Base-by-base conservation (phyloP, 1,140 invertebrate species). In the Plectrocnemia conspersa region DNA sequence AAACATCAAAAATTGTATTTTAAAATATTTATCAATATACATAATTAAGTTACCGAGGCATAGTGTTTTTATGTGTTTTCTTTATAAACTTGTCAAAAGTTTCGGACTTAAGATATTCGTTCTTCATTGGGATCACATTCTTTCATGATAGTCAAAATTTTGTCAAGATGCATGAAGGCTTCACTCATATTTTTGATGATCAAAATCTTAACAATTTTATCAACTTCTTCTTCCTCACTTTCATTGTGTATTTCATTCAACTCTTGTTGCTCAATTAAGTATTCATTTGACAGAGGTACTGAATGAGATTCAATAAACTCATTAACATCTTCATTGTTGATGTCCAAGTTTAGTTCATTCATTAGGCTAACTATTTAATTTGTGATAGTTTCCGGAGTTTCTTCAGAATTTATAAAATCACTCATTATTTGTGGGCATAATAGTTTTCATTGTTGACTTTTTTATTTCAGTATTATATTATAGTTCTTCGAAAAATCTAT, bases 301-400 rank as follows among this genome's bases (percentile, higher is more conserved):
- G 16, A 42, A 13, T 42, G 40, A 42, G 40, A 10, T 42, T 42
- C 40, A 42, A 42, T 7, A 5, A 36, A 6, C 13, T 36, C 33
- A 36, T 42, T 42, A 42, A 42, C 40, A 23, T 42, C 40, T 42
- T 42, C 40, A 13, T 6, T 21, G 16, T 42, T 42, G 18, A 42
- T 13, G 18, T 42, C 40, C 18, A 21, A 42, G 40, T 42, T 42
- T 42, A 23, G 40, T 42, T 42, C 40, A 21, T 42, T 42, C 40
- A 42, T 42, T 42, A 42, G 21, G 40, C 18, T 7, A 10, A 42
- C 40, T 42, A 42, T 42, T 42, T 42, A 7, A 42, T 4, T 5
- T 42, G 21, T 42, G 40, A 42, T 42, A 21, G 40, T 21, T 21
- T 42, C 40, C 18, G 18, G 40, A 19, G 40, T 21, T 42, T 42